Conservation (phyloP, 30 jellyfish, hydroid and myxozoan genomes). For the Mastigias papua region DNA sequence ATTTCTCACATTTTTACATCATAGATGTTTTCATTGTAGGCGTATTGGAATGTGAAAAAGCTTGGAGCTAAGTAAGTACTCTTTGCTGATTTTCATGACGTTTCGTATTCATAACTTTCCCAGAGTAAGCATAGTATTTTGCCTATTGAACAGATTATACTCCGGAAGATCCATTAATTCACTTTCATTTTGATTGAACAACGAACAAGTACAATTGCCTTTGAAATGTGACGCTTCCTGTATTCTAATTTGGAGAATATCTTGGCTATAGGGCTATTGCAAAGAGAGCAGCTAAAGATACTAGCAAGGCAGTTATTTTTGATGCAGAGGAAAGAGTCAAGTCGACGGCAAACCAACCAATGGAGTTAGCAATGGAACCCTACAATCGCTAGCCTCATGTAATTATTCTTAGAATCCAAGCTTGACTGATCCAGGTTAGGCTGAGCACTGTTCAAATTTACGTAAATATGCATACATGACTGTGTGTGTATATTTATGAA, state of each 20-base stretch:
- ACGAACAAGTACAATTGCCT: too few relatives aligned
- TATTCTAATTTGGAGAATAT: not conserved
- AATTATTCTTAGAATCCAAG: too few relatives aligned
- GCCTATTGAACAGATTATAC: not conserved
- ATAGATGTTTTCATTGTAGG: conserved; percentile 40
- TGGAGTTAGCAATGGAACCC: not conserved
- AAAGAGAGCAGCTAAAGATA: conserved; percentile 87
- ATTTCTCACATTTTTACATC: not conserved
- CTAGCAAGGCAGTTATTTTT: conserved; percentile 86
- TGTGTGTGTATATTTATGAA: too few relatives aligned
- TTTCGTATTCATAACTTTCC: not conserved
- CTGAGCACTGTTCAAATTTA: too few relatives aligned
- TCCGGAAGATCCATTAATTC: too few relatives aligned
- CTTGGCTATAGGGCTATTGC: conserved; percentile 82
- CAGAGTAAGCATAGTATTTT: not conserved
- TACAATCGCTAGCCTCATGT: too few relatives aligned
- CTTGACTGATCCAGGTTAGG: too few relatives aligned
- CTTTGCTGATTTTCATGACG: not conserved
- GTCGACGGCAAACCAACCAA: conserved; percentile 4
- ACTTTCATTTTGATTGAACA: too few relatives aligned
- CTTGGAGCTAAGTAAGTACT: conserved; percentile 94
- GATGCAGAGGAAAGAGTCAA: conserved; percentile 49
- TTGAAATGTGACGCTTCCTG: too few relatives aligned
- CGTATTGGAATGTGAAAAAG: conserved; percentile 89
- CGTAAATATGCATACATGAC: too few relatives aligned